Evolutionary conservation across 1,140 invertebrate genomes (phyloP).

Genomic region (Drosophila elegans): DNA sequence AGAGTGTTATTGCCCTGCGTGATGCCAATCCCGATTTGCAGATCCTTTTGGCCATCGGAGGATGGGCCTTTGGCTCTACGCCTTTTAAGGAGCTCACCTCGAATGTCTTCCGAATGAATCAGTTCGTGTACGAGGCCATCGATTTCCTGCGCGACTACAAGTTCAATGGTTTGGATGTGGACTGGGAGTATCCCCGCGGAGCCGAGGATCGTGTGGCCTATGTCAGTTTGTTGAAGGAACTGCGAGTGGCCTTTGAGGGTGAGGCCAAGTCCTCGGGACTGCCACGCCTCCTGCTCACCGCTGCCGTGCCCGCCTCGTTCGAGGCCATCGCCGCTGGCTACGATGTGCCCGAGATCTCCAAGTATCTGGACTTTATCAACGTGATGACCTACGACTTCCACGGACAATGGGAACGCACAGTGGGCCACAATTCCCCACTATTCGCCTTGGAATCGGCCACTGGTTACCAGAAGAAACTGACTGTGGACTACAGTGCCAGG

Average conservation of each 20-base stretch:
- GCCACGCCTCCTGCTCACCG: slow-evolving; percentile 93
- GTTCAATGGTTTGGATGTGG: slow-evolving; percentile 96
- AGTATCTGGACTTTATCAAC: slow-evolving; percentile 97
- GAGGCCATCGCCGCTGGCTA: slow-evolving; percentile 97
- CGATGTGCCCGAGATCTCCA: slow-evolving; percentile 96
- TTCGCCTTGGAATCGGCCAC: slow-evolving; percentile 95
- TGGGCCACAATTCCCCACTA: slow-evolving; percentile 96
- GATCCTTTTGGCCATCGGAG: slow-evolving; percentile 95
- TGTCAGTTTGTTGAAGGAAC: slow-evolving; percentile 91
- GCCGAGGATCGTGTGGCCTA: slow-evolving; percentile 93
- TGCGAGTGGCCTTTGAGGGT: slow-evolving; percentile 95
- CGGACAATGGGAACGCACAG: slow-evolving; percentile 95
- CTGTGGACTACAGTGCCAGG: slow-evolving; percentile 94
- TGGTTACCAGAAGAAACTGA: slow-evolving; percentile 95
- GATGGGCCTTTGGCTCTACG: slow-evolving; percentile 96
- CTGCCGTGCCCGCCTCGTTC: slow-evolving; percentile 96
- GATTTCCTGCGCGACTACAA: slow-evolving; percentile 96
- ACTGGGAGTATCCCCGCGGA: slow-evolving; percentile 98
- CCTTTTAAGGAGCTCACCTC: slow-evolving; percentile 96
- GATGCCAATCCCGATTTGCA: slow-evolving; percentile 96
- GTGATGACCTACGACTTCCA: slow-evolving; percentile 98
- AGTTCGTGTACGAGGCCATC: slow-evolving; percentile 97
- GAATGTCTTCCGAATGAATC: slow-evolving; percentile 96
- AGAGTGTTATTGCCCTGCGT: slow-evolving; percentile 92
- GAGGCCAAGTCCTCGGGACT: slow-evolving; percentile 92